Evolutionary conservation across 2,888 invertebrate genomes (phyloP), one percentile per base, ranked within the genome.

Genomic region (Silvanus unidentatus): DNA sequence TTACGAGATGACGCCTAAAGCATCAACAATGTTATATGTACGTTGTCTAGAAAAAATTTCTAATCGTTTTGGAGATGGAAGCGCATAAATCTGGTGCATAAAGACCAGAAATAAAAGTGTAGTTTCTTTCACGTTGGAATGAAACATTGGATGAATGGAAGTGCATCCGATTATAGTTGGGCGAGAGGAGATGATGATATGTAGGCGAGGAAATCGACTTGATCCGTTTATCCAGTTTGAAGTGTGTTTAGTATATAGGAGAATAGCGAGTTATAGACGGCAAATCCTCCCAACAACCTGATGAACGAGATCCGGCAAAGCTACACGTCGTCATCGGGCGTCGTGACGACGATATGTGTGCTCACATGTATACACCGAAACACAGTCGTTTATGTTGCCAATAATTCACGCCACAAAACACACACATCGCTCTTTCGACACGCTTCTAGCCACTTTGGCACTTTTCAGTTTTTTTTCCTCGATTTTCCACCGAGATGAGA

Each of bases 1-100:
- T 57, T 59, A 44, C 45, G 45, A 53, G 50, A 53, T 53, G 50
- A 51, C 46, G 46, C 49, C 43, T 34, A 22, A n/a, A 32, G 32
- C 32, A 32, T 32, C 32, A 32, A 12, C 32, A 11, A 32, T 9
- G 32, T 8, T 22, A 22, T 22, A 22, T 22, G 8, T 22, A 22
- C 8, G 8, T 8, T 22, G 22, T 22, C 3, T 22, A 22, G n/a
- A n/a, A n/a, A n/a, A n/a, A n/a, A n/a, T n/a, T n/a, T n/a, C n/a
- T n/a, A n/a, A n/a, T n/a, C n/a, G n/a, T 28, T 28, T 28, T 28
- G 28, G 8, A 28, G 10, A 28, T 10, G 8, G 28, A 28, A 8
- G 10, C 28, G 8, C 8, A 28, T 10, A 28, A 28, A 28, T 9
- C 28, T 9, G 8, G 8, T 28, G 28, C 10, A 28, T 10, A 10